Evolutionary conservation across 1,140 invertebrate genomes (phyloP).

Genomic region (Pachyrhynchus sulphureomaculatus): DNA sequence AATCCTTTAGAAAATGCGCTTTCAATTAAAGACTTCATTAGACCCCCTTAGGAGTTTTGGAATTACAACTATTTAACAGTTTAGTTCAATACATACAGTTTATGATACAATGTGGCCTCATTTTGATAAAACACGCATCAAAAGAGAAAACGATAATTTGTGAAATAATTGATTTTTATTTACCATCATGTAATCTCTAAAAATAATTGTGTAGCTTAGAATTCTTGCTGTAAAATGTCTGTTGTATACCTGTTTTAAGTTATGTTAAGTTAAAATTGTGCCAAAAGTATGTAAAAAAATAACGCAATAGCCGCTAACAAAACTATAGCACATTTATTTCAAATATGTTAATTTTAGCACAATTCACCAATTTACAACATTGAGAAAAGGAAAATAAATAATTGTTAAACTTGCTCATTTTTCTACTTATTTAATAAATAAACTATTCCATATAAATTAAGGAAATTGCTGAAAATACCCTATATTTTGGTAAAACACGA

Average conservation of each 20-base stretch:
- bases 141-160: too few relatives aligned
- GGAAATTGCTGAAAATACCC: neutral
- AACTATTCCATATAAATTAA: neutral
- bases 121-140: too few relatives aligned
- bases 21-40: too few relatives aligned
- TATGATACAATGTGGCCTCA: too few relatives aligned
- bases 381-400: slow-evolving; percentile 20
- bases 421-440: slow-evolving; percentile 31
- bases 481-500: too few relatives aligned
- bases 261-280: slow-evolving; percentile 19
- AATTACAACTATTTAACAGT: too few relatives aligned
- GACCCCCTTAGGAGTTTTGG: too few relatives aligned
- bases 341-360: slow-evolving; percentile 25
- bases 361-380: slow-evolving; percentile 22
- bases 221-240: slow-evolving; percentile 40
- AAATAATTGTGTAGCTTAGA: slow-evolving; percentile 42
- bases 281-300: slow-evolving; percentile 29
- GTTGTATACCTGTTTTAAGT: slow-evolving; percentile 2
- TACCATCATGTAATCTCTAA: slow-evolving; percentile 16
- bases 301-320: neutral
- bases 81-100: too few relatives aligned
- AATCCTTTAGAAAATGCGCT: too few relatives aligned
- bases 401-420: slow-evolving; percentile 41
- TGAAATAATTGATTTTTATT: slow-evolving; percentile 27
- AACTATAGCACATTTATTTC: neutral